These are phyloP conservation scores for Tarsius wallacei DNA, from an alignment of 2,797 vertebrate species.

Conservation along the genomic window DNA sequence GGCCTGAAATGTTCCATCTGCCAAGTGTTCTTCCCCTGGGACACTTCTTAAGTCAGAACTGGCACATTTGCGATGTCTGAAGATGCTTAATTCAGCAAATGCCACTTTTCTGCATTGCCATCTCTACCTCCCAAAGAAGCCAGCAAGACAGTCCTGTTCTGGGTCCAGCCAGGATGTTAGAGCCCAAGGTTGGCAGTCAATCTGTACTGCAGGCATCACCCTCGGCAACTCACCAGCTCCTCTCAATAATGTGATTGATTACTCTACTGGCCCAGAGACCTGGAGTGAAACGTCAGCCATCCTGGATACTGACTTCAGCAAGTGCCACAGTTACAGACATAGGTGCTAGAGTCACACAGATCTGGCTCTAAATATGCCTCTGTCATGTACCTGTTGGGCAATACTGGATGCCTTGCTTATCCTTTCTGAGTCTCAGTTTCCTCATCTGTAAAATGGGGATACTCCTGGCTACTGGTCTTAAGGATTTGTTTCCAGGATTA, in stretches of 20 bases:
- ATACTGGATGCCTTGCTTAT: too few species aligned
- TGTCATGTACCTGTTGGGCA: not conserved
- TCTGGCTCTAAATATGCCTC: not conserved
- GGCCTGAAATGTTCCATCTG: not conserved
- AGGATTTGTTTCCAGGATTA: not conserved
- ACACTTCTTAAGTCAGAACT: not conserved
- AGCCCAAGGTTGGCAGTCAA: not conserved
- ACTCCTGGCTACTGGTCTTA: not conserved
- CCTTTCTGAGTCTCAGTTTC: slow-evolving; percentile 1
- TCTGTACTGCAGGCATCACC: not conserved
- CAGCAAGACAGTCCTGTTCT: not conserved
- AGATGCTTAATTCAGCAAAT: slow-evolving; percentile 29
- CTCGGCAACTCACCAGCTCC: not conserved
- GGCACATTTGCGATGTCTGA: not conserved
- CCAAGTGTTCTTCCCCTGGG: not conserved
- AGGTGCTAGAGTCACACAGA: not conserved
- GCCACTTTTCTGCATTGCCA: not conserved
- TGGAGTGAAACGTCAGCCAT: not conserved
- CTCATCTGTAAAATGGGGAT: not conserved
- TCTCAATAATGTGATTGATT: not conserved
- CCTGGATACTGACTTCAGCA: not conserved
- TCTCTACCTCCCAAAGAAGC: not conserved
- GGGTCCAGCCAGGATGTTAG: not conserved
- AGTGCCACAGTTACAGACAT: rapidly evolving
- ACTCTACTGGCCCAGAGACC: not conserved